A percentile compares a stretch with the other conserved stretches of the same genome.
These are phyloP conservation scores for Pedetes capensis DNA, from an alignment of 2,113 vertebrate genomes.

Conservation along the genomic window DNA sequence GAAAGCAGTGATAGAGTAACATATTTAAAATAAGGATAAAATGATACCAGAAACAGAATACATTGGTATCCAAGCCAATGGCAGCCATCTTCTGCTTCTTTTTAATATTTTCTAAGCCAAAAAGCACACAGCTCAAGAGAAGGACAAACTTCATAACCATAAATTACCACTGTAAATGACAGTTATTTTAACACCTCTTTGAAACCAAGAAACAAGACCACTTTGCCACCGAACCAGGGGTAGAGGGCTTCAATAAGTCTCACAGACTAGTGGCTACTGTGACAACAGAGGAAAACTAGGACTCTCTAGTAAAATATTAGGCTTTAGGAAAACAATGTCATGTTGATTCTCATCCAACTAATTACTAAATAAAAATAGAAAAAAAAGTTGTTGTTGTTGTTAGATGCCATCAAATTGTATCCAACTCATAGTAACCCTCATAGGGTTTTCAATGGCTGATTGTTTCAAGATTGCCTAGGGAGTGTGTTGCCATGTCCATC, in stretches of 20 bases:
- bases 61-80: background rate
- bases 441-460: too few relatives aligned
- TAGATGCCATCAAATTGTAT: too few relatives aligned
- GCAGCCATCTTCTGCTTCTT: background rate
- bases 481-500: too few relatives aligned
- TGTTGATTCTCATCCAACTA: background rate
- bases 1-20: fast-evolving
- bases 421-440: too few relatives aligned
- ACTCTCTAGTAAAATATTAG: background rate
- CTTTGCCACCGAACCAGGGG: background rate
- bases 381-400: too few relatives aligned
- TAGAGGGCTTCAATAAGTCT: background rate
- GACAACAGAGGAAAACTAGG: background rate
- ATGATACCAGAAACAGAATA: background rate
- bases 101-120: background rate
- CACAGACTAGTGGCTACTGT: fast-evolving
- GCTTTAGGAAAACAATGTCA: background rate
- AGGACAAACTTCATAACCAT: background rate
- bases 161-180: background rate
- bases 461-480: too few relatives aligned
- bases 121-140: background rate
- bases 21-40: background rate
- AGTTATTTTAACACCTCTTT: background rate
- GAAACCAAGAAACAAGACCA: background rate
- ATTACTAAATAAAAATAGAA: background rate